phyloP scores from a whole-genome alignment of 2,113 vertebrate genomes.

The Chionomys nivalis region DNA sequence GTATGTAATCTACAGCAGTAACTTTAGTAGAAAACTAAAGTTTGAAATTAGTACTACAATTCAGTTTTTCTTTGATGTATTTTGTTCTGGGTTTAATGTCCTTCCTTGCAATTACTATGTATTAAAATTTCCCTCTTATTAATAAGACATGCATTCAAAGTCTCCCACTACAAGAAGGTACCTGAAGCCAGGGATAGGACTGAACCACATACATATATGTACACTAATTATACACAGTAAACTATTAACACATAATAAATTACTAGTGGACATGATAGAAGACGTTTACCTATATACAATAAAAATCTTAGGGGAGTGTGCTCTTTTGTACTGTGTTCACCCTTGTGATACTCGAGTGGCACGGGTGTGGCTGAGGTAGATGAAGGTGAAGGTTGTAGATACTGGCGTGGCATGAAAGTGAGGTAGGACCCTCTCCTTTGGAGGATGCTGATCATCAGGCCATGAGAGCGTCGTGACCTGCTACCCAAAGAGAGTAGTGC shows the following conservation, averaged over 20 bases:
- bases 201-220: neutral
- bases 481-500: neutral
- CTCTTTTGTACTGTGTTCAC: too few relatives aligned
- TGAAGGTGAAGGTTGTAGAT: too few relatives aligned
- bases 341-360: too few relatives aligned
- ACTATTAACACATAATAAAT: too few relatives aligned
- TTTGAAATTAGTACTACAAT: slow-evolving; percentile 32
- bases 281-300: too few relatives aligned
- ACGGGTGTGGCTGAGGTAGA: too few relatives aligned
- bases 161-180: neutral
- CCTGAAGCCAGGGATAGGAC: neutral
- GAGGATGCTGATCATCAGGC: too few relatives aligned
- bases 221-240: too few relatives aligned
- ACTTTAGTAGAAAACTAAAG: neutral
- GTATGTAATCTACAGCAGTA: neutral
- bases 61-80: neutral
- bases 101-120: neutral
- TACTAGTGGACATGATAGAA: too few relatives aligned
- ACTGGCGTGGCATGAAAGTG: too few relatives aligned
- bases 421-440: too few relatives aligned
- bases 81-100: neutral
- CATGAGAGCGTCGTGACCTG: neutral
- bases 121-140: neutral
- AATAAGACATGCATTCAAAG: neutral
- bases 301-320: too few relatives aligned